phyloP scores from a whole-genome alignment of 2,888 invertebrate genomes.

The Apodemia duryi region DNA sequence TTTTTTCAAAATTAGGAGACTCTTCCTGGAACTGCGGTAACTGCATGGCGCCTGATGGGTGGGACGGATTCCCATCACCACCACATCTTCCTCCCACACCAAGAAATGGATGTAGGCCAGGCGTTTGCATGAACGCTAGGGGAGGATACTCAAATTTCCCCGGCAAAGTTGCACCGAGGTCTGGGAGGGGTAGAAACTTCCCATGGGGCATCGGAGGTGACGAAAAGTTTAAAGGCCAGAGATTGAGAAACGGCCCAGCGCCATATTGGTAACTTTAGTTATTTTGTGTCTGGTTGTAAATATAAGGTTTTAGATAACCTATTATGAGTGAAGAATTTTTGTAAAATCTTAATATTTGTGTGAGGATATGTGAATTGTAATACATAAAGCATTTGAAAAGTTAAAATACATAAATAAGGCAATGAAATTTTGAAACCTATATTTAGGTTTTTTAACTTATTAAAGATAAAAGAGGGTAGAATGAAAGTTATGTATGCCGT shows the following conservation, averaged over 20 bases:
- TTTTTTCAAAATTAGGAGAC: conserved; percentile 46
- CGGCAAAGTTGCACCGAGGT: conserved; percentile 43
- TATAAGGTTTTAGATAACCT: conserved; percentile 10
- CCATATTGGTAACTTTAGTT: conserved; percentile 58
- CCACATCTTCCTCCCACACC: conserved; percentile 54
- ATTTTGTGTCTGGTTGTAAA: conserved; percentile 13
- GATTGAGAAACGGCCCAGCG: conserved; percentile 57
- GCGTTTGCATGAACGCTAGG: conserved; percentile 50
- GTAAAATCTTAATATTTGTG: conserved; percentile 2
- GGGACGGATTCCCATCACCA: conserved; percentile 55
- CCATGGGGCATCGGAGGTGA: conserved; percentile 63
- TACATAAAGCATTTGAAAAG: neutral
- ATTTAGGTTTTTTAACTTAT: conserved; percentile 1
- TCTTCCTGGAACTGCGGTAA: conserved; percentile 55
- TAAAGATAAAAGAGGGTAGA: neutral
- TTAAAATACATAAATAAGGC: neutral
- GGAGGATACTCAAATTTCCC: conserved; percentile 48
- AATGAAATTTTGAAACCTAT: neutral
- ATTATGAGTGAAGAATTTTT: neutral
- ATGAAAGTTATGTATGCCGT: neutral
- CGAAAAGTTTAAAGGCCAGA: conserved; percentile 61
- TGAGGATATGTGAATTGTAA: neutral
- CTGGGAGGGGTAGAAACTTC: conserved; percentile 55
- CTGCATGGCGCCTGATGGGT: conserved; percentile 56
- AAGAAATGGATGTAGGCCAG: conserved; percentile 61